These are phyloP conservation scores for Elmis aenea DNA, from an alignment of 2,888 invertebrate genomes.

Conservation along the genomic window DNA sequence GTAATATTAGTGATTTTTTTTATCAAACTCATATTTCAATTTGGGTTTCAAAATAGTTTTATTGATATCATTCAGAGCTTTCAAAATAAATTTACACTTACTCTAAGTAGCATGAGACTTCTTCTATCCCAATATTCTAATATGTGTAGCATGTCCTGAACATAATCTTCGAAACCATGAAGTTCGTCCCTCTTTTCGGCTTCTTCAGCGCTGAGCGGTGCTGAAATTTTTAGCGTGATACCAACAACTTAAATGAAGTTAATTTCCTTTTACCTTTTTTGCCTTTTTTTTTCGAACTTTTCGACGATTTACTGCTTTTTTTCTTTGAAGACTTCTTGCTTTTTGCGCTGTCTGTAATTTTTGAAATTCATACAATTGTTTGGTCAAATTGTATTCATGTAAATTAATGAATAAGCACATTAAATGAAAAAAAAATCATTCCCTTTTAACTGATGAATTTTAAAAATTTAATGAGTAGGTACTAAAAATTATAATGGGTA, in stretches of 20 bases:
- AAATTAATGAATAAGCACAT: no score
- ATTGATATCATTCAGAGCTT: no score
- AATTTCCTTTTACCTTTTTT: constrained; percentile 12
- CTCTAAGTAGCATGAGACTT: constrained; percentile 21
- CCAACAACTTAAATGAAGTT: constrained; percentile 1
- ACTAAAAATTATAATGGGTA: no score
- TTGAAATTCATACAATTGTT: no score
- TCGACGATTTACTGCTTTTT: constrained; percentile 1
- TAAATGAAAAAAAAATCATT: no score
- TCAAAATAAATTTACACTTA: constrained; percentile 14
- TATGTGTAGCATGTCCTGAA: constrained; percentile 27
- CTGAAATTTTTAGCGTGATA: constrained; percentile 2
- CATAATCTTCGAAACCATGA: constrained; percentile 25
- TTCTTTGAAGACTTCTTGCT: constrained; percentile 1
- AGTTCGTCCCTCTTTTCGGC: constrained; percentile 25
- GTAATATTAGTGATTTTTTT: no score
- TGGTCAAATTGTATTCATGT: no score
- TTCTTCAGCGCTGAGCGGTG: constrained; percentile 13
- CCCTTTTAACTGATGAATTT: no score
- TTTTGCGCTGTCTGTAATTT: constrained; percentile 2
- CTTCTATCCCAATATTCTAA: constrained; percentile 36
- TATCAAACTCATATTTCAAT: no score
- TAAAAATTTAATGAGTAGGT: no score
- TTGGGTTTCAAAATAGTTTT: no score
- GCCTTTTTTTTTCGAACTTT: constrained; percentile 6